Base-by-base conservation (phyloP, 2,888 invertebrate species). In the Ferrisia virgata region DNA sequence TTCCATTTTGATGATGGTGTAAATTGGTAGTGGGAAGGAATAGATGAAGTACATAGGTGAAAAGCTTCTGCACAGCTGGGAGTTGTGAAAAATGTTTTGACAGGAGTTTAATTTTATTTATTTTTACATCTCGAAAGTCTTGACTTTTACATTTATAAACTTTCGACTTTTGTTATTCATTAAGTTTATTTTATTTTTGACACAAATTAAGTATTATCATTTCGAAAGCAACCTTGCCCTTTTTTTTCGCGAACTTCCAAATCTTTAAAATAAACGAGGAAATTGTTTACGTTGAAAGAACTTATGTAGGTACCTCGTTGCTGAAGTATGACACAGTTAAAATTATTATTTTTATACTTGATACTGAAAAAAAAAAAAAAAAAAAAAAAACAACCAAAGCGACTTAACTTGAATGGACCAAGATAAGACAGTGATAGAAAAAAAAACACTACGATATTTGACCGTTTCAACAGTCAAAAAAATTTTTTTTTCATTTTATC, bases 51-150 rank as follows among this genome's bases (percentile, higher is more conserved):
- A 53, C n/a, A 1, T 11, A 1, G 4, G 58, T 64, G 13, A 72
- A n/a, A n/a, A n/a, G n/a, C n/a, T n/a, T n/a, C n/a, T n/a, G n/a
- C n/a, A n/a, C n/a, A n/a, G n/a, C n/a, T n/a, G n/a, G n/a, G n/a
- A 33, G n/a, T 72, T 72, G 72, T 33, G 33, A 33, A 72, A 72
- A 72, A 72, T 72, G 72, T 72, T 72, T 72, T 72, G 72, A 72
- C 72, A 72, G 72, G 72, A 72, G 72, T 72, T 72, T 72, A 72
- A 72, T 72, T 72, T 72, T 33, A 72, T 72, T 72, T 72, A 72
- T 25, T 72, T 72, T 72, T 72, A 72, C 33, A 72, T 33, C 28
- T 72, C 22, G 25, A 72, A 72, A 72, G 33, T 72, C 72, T 72
- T 36, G 72, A 72, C 72, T 64, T 64, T 64, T 64, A 72, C 72